Evolutionary conservation across 2,797 vertebrate genomes (phyloP), one percentile per base, ranked within the genome.

Genomic region (Platyrinchus mystaceus): DNA sequence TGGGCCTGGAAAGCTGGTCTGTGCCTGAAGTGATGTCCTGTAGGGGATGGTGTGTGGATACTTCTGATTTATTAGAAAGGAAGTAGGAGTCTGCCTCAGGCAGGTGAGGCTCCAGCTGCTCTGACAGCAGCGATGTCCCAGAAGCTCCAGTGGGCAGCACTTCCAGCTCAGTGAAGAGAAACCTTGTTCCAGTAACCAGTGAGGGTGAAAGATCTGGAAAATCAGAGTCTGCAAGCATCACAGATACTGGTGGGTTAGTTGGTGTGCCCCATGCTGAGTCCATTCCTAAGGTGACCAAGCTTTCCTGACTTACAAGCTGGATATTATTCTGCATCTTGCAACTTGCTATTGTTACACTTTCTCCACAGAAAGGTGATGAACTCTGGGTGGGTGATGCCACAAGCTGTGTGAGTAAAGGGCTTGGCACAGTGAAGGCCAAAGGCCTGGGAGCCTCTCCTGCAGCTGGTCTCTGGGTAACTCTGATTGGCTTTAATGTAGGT

Each of bases 171-270:
- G 47, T 41, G 62, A 89, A 77, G 49, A 70, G 64, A 87, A 74
- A 7, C 1, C 1, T 28, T 1, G 1, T 64, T 76, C 50, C 46
- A 59, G 62, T 49, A 32, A 26, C 53, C 53, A 86, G 43, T 14
- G 94, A 96, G 74, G 92, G 95, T 2, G n/a, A 93, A 91, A 94
- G 84, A 47, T 75, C 53, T 73, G 87, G 94, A 46, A 39, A 79
- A 64, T 17, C 11, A 21, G 75, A 16, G 23, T 64, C 50, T 89
- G 84, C 69, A 79, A 69, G 60, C 28, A 14, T 11, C 36, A 10
- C 7, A n/a, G 70, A 8, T 34, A 9, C 23, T 15, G 49, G 4
- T 22, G 80, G 34, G 21, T 46, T 64, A 37, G 36, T 12, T 76
- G 49, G 46, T 28, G 5, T n/a, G 37, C 63, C 50, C 84, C 2